Evolutionary conservation across 1,140 invertebrate species (phyloP).

Genomic region (Ganaspis sp.): DNA sequence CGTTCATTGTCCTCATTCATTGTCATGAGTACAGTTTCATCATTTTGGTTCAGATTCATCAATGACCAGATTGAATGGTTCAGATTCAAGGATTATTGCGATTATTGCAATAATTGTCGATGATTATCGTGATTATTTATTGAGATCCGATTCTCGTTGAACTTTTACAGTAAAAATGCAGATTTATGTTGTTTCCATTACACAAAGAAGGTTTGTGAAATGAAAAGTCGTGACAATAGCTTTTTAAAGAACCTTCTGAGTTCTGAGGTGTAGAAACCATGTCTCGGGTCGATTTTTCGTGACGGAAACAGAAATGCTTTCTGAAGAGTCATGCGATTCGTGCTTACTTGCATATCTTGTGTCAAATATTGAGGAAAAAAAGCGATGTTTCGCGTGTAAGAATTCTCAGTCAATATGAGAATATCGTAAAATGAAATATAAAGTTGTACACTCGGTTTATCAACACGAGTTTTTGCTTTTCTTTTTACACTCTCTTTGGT

Average conservation of each 20-base stretch:
- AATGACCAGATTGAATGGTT: too few species aligned
- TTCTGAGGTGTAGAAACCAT: background rate
- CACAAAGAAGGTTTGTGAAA: background rate
- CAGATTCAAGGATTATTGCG: too few species aligned
- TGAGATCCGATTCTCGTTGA: too few species aligned
- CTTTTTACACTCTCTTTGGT: background rate
- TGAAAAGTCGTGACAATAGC: background rate
- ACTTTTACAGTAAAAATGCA: too few species aligned
- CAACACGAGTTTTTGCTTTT: background rate
- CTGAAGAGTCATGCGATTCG: constrained; percentile 17
- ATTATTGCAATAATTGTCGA: too few species aligned
- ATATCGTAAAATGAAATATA: background rate
- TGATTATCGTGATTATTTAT: too few species aligned
- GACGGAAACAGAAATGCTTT: constrained; percentile 13
- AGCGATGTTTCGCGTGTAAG: constrained; percentile 10
- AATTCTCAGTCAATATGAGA: background rate
- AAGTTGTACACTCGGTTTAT: background rate
- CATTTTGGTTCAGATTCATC: too few species aligned
- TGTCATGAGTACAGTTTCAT: too few species aligned
- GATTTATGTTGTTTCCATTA: background rate
- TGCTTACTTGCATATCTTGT: background rate
- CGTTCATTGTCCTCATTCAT: too few species aligned
- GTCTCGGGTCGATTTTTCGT: constrained; percentile 3
- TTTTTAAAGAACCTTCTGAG: background rate
- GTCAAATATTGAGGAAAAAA: background rate